Percentiles rank a stretch among this genome's conserved stretches.
These are phyloP conservation scores for Rhinopomastus cyanomelas DNA, from an alignment of 2,113 vertebrate genomes.

Conservation along the genomic window DNA sequence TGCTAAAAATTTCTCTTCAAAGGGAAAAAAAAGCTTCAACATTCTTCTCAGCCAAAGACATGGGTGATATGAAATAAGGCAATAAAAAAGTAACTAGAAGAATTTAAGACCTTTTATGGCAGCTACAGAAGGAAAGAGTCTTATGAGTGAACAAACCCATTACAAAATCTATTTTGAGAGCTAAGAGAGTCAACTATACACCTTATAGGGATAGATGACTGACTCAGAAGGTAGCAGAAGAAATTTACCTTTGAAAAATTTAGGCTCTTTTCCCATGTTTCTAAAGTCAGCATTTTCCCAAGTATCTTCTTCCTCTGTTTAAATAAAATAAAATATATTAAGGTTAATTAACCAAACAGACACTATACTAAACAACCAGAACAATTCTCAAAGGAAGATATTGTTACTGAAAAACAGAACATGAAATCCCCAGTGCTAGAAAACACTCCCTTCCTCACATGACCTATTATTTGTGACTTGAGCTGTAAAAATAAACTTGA, in stretches of 20 bases:
- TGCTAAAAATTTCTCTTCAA: background rate
- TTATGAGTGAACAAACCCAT: background rate
- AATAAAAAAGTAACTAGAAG: constrained; percentile 1
- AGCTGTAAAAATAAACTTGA: background rate
- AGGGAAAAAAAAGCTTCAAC: background rate
- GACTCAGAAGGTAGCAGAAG: background rate
- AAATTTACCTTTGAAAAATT: constrained; percentile 3
- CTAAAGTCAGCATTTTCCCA: background rate
- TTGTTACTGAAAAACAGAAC: background rate
- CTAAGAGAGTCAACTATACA: background rate
- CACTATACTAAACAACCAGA: accelerated
- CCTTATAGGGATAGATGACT: background rate
- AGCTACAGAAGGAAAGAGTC: background rate
- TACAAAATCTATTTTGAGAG: constrained; percentile 41
- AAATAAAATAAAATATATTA: background rate
- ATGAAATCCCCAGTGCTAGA: background rate
- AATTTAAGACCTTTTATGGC: constrained; percentile 51
- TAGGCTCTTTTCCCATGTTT: background rate
- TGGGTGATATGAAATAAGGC: constrained; percentile 14
- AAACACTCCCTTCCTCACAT: background rate
- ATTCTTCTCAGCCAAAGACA: background rate
- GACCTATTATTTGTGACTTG: background rate
- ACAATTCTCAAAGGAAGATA: background rate
- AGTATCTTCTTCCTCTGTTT: background rate
- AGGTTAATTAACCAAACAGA: background rate